Base-by-base conservation (phyloP, 2,797 vertebrate genomes). In the Catostomus latipinnis region DNA sequence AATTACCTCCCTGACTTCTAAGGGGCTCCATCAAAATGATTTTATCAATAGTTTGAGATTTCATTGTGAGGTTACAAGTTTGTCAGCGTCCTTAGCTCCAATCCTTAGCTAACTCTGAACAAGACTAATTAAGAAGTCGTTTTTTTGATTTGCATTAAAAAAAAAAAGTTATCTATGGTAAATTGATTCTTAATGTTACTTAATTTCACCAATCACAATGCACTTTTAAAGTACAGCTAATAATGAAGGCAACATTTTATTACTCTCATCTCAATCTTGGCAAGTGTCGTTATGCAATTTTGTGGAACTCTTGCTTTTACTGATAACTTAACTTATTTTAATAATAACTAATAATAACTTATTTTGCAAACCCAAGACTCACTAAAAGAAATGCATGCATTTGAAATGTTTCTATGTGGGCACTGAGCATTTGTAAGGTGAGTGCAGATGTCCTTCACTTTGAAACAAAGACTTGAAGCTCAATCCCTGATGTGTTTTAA, bases 41-140 rank as follows among this genome's bases (percentile, higher is more conserved):
- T 34, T 34, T 4, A 34, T 34, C 84, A 80, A 89, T 90, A 82
- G 74, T 68, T 62, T 71, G 12, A 22, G 18, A 53, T 61, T 81
- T 56, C 6, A 18, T 34, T 57, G 12, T 63, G 72, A 34, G 5
- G 34, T 34, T 34, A 34, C 45, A 5, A 54, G 58, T 56, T 50
- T 71, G 45, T 74, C 65, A 48, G 13, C 10, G 6, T 34, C 56
- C 22, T 22, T 22, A 22, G 22, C 22, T 2, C 22, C 0, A 60
- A 50, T 67, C 45, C 8, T 45, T 14, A 62, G 56, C 57, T 65
- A 0, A n/a, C 61, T 6, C 12, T 22, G 12, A 9, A 54, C 22
- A 8, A 34, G 34, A 34, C 6, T 16, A 74, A 18, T 65, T 57
- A 66, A 34, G 34, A 34, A 34, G 34, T 34, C 34, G 34, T 4